Conservation (phyloP, 1,140 invertebrate genomes). For the Coenobita brevimanus region DNA sequence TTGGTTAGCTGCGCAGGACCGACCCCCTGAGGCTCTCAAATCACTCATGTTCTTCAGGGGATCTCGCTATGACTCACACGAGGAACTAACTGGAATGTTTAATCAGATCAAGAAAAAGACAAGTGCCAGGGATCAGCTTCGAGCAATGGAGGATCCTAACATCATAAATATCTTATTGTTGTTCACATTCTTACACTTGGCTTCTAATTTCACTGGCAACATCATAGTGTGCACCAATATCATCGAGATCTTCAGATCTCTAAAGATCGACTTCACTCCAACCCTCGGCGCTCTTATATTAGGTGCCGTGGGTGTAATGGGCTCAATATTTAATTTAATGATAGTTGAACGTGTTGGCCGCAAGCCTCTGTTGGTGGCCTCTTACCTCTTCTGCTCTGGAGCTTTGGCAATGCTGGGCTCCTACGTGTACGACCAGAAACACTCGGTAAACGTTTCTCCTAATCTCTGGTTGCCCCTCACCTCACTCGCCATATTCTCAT, state of each 20-base stretch:
- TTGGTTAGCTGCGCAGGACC: constrained; percentile 11
- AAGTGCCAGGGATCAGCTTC: constrained; percentile 16
- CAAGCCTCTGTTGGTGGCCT: constrained; percentile 13
- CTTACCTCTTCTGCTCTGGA: constrained; percentile 23
- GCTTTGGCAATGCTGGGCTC: constrained; percentile 34
- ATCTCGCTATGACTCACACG: constrained; percentile 3
- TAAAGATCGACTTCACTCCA: background rate
- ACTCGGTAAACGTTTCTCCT: background rate
- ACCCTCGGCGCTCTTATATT: background rate
- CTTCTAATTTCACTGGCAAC: constrained; percentile 21
- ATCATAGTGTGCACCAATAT: constrained; percentile 4
- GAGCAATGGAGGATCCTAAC: constrained; percentile 10
- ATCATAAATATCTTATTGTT: constrained; percentile 2
- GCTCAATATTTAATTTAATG: constrained; percentile 18
- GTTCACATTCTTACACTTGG: constrained; percentile 22
- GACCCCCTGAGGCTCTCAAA: constrained; percentile 1
- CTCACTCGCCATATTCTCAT: constrained; percentile 17
- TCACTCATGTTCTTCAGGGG: constrained; percentile 39
- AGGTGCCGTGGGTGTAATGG: constrained; percentile 7
- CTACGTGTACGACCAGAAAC: constrained; percentile 18
- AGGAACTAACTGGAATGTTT: background rate
- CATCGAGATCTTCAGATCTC: background rate
- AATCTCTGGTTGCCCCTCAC: constrained; percentile 12
- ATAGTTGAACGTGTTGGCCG: constrained; percentile 15
- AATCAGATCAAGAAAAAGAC: background rate